Conservation (phyloP, 2,888 invertebrate genomes). For the Colostygia pectinataria region DNA sequence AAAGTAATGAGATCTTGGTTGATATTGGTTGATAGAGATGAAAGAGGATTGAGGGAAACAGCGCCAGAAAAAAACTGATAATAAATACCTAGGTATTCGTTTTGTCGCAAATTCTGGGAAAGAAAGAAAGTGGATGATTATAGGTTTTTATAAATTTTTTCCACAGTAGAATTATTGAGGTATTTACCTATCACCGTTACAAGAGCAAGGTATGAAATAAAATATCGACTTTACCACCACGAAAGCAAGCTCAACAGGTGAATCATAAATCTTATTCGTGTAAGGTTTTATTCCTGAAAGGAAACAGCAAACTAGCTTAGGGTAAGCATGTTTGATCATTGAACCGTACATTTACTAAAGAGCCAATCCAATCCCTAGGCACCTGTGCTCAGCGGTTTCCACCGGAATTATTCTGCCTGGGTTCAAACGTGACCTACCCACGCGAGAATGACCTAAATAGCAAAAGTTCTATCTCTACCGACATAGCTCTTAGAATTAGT, state of each 20-base stretch:
- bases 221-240: background rate
- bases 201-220: too few relatives aligned
- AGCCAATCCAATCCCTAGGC: slow-evolving; percentile 12
- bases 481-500: too few relatives aligned
- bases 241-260: slow-evolving; percentile 17
- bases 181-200: too few relatives aligned
- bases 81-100: too few relatives aligned
- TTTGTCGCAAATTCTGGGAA: too few relatives aligned
- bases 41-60: too few relatives aligned
- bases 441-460: slow-evolving; percentile 21
- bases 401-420: slow-evolving; percentile 19
- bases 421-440: slow-evolving; percentile 12
- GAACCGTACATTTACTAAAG: slow-evolving; percentile 21
- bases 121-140: too few relatives aligned
- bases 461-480: slow-evolving; percentile 11
- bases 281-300: slow-evolving; percentile 9
- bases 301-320: slow-evolving; percentile 7
- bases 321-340: slow-evolving; percentile 23
- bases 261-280: background rate
- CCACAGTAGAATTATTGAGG: too few relatives aligned
- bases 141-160: too few relatives aligned
- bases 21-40: background rate
- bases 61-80: too few relatives aligned
- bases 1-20: slow-evolving; percentile 42
- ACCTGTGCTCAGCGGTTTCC: slow-evolving; percentile 22